A percentile compares a stretch with the other conserved stretches of the same genome.
Evolutionary conservation across 2,113 vertebrate species (phyloP).

Genomic region (Brachyhypopomus gauderio): DNA sequence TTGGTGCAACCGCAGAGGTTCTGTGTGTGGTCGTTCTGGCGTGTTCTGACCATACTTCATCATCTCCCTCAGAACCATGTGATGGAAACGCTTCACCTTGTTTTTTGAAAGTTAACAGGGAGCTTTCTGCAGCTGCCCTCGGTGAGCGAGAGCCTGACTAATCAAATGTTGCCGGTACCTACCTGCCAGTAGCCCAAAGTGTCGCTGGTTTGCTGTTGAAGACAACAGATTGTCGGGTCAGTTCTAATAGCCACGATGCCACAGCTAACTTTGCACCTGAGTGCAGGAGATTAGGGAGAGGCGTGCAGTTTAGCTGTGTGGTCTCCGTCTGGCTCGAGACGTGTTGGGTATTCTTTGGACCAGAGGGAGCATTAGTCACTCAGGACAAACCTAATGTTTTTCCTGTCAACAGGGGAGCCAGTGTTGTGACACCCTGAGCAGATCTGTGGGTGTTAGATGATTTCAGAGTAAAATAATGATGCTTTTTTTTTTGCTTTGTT

Average conservation of each 20-base stretch:
- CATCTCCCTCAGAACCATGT: neutral
- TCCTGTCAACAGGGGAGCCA: constrained; percentile 22
- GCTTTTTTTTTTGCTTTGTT: neutral
- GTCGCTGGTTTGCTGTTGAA: neutral
- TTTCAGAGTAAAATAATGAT: neutral
- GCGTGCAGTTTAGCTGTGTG: constrained; percentile 41
- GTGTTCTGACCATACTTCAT: neutral
- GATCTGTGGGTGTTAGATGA: neutral
- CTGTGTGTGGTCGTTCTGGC: constrained; percentile 24
- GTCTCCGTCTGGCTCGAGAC: constrained; percentile 40
- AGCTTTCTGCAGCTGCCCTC: no score
- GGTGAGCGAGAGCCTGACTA: neutral
- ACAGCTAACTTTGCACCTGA: constrained; percentile 25
- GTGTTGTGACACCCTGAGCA: constrained; percentile 27
- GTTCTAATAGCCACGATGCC: constrained; percentile 7
- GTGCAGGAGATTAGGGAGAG: constrained; percentile 11
- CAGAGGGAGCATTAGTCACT: constrained; percentile 15
- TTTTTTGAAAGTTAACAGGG: neutral
- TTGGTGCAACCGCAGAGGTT: neutral
- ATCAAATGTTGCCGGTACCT: neutral
- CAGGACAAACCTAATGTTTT: constrained; percentile 31
- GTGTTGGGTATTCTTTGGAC: constrained; percentile 27
- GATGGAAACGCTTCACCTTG: neutral
- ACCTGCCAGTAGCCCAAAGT: neutral
- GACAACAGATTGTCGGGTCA: neutral